phyloP scores from a whole-genome alignment of 1,140 invertebrate genomes.

The Diachasma alloeum region DNA sequence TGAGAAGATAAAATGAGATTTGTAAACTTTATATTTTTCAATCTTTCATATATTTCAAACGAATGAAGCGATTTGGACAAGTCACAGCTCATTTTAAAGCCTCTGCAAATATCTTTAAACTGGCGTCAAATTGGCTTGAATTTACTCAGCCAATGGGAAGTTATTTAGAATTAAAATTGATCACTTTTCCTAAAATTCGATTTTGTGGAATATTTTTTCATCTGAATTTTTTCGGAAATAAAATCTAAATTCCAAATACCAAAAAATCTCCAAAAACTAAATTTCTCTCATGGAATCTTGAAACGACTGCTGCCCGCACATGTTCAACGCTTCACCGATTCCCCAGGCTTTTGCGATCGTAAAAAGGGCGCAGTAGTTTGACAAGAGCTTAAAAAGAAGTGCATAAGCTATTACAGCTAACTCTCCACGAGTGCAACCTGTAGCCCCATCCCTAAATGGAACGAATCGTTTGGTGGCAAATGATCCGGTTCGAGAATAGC shows the following conservation, averaged over 20 bases:
- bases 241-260: not conserved
- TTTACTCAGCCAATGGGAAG: no score
- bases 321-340: not conserved
- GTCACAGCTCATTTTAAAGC: no score
- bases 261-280: no score
- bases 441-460: conserved; percentile 31
- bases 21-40: no score
- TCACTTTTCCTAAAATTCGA: not conserved
- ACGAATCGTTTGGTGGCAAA: conserved; percentile 35
- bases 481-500: conserved; percentile 27
- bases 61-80: no score
- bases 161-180: no score
- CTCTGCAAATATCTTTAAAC: no score
- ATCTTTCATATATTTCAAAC: no score
- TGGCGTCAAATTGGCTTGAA: no score
- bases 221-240: not conserved
- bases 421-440: not conserved
- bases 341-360: not conserved
- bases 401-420: not conserved
- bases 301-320: not conserved
- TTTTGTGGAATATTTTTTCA: not conserved
- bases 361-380: not conserved
- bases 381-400: not conserved
- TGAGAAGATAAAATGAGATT: no score
- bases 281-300: no score